Base-by-base conservation (phyloP, 2,888 invertebrate genomes). In the Drosophila nigricruria region DNA sequence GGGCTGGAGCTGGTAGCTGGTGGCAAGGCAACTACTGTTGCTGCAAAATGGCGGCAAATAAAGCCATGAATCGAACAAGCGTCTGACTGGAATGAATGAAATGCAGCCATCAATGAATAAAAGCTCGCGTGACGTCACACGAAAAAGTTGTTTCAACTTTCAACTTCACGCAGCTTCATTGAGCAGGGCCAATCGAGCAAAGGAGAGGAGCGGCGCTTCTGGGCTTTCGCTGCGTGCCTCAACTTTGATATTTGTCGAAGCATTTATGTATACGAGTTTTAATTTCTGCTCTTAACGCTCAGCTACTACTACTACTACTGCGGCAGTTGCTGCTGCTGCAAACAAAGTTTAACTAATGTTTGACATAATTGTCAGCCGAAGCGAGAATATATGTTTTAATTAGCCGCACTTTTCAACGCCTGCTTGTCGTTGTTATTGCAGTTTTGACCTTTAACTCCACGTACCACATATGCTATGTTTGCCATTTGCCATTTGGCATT, bases 111-210 rank as follows among this genome's bases (percentile, higher is more conserved):
- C 75, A 85, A 85, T 85, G 81, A 78, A 81, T 14, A 70, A 81
- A 81, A 88, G 85, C 86, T 86, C 34, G 2, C n/a, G 54, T 82
- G 70, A 71, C 73, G 82, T 70, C 73, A 73, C 14, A 20, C n/a
- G 43, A 14, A 27, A 49, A 65, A 45, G 38, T 38, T 23, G 43
- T 27, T 18, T 23, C 18, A 23, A 23, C 49, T 49, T 20, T 49
- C 52, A 53, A 36, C 36, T 38, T 14, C 14, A 1, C 27, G 38
- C 27, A 23, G 32, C 34, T 34, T 32, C 50, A 52, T 52, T 52
- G 32, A 52, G 23, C 34, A 52, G 23, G 9, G n/a, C 30, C 30
- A 18, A 27, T 49, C n/a, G 10, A 23, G 54, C 10, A n/a, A 52
- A 14, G 27, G 49, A 42, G n/a, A n/a, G n/a, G n/a, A n/a, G n/a